Conservation (phyloP, 2,888 invertebrate species). For the Axea sp. region DNA sequence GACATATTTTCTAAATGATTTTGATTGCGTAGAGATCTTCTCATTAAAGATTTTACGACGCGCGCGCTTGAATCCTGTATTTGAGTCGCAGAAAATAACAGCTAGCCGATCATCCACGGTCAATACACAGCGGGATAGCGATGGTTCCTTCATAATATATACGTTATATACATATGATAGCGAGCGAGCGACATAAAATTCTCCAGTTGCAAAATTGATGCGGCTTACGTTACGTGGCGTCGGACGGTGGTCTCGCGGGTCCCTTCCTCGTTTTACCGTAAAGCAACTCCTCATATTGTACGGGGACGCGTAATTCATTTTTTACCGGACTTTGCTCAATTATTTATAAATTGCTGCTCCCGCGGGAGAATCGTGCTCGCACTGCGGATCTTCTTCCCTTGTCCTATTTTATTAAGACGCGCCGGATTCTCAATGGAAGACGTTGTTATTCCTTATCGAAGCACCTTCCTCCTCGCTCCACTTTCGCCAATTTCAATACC, state of each 20-base stretch:
- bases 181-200: slow-evolving; percentile 78
- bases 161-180: slow-evolving; percentile 64
- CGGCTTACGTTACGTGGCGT: slow-evolving; percentile 68
- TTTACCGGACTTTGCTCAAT: slow-evolving; percentile 79
- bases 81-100: slow-evolving; percentile 35
- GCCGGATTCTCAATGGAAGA: slow-evolving; percentile 30
- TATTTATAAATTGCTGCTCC: slow-evolving; percentile 80
- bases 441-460: slow-evolving; percentile 47
- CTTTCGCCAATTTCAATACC: not conserved
- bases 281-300: slow-evolving; percentile 79
- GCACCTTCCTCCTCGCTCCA: slow-evolving; percentile 4
- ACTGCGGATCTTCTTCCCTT: slow-evolving; percentile 41
- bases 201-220: slow-evolving; percentile 80
- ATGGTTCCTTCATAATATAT: slow-evolving; percentile 75
- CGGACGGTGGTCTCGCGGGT: slow-evolving; percentile 74
- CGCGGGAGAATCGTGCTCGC: slow-evolving; percentile 67
- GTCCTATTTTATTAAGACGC: slow-evolving; percentile 56
- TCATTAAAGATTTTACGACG: slow-evolving; percentile 56
- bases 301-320: slow-evolving; percentile 79
- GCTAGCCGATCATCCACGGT: slow-evolving; percentile 47
- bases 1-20: slow-evolving; percentile 27
- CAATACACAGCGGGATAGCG: slow-evolving; percentile 56
- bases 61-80: slow-evolving; percentile 23
- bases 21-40: slow-evolving; percentile 15
- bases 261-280: slow-evolving; percentile 77